Evolutionary conservation across 2,888 invertebrate genomes (phyloP).

Genomic region (Drosophila greeni): DNA sequence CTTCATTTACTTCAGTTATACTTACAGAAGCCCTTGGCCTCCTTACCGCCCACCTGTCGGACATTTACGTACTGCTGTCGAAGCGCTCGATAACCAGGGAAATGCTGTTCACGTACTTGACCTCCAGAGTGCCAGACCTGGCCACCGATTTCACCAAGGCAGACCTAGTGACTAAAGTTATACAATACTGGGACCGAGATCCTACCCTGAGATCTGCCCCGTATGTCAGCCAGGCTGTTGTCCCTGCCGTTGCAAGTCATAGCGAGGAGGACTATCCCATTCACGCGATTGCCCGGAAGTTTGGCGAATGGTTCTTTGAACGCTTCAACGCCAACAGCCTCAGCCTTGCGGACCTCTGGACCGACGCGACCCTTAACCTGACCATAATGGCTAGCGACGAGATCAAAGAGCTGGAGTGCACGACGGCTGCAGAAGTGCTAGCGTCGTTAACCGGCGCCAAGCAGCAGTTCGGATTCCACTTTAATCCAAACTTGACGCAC

Average conservation of each 20-base stretch:
- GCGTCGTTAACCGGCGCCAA: constrained; percentile 77
- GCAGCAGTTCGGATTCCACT: constrained; percentile 79
- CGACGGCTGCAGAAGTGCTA: constrained; percentile 69
- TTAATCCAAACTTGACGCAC: constrained; percentile 82
- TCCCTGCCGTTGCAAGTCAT: not conserved
- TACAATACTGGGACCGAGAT: constrained; percentile 78
- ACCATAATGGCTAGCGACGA: constrained; percentile 65
- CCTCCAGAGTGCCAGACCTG: constrained; percentile 79
- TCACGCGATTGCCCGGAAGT: constrained; percentile 80
- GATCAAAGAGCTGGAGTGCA: constrained; percentile 56
- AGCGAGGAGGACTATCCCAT: constrained; percentile 68
- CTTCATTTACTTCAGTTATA: not conserved
- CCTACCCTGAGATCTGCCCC: too few relatives aligned
- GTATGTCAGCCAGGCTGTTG: not conserved
- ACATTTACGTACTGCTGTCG: constrained; percentile 79
- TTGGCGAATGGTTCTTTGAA: constrained; percentile 82
- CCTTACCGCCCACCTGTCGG: constrained; percentile 80
- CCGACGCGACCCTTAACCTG: constrained; percentile 77
- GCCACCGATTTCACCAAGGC: constrained; percentile 80
- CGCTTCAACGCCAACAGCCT: constrained; percentile 78
- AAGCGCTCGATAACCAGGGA: constrained; percentile 81
- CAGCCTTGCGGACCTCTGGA: constrained; percentile 81
- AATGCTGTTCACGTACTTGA: constrained; percentile 80
- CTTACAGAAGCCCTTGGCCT: constrained; percentile 80
- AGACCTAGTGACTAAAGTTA: constrained; percentile 79